phyloP scores from a whole-genome alignment of 1,140 invertebrate genomes.

The Drosophila malerkotliana region DNA sequence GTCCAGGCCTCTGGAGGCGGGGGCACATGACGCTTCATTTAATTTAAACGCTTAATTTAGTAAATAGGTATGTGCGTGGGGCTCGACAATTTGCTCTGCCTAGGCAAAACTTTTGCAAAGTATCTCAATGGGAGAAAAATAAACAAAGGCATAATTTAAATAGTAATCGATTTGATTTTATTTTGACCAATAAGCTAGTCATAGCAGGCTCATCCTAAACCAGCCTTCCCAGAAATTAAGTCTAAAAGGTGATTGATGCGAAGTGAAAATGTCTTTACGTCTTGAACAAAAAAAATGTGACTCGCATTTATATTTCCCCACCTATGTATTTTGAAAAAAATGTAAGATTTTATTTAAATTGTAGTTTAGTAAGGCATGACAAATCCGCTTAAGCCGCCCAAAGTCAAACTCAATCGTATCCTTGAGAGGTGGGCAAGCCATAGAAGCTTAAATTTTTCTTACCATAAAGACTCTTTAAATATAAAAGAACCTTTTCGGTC shows the following conservation, averaged over 20 bases:
- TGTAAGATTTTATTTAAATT: too few relatives aligned
- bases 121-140: too few relatives aligned
- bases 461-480: constrained; percentile 44
- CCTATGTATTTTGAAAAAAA: too few relatives aligned
- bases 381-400: neutral
- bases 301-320: too few relatives aligned
- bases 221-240: too few relatives aligned
- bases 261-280: too few relatives aligned
- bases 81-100: too few relatives aligned
- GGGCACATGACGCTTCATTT: constrained; percentile 45
- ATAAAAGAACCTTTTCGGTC: constrained; percentile 27
- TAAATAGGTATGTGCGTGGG: constrained; percentile 24
- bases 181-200: neutral
- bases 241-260: too few relatives aligned
- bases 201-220: neutral
- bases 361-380: neutral
- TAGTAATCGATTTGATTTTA: neutral
- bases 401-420: constrained; percentile 18
- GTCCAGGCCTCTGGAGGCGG: neutral
- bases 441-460: constrained; percentile 44
- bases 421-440: constrained; percentile 43
- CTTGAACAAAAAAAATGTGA: too few relatives aligned
- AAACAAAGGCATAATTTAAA: too few relatives aligned
- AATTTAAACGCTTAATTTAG: constrained; percentile 70
- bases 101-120: too few relatives aligned